These are phyloP conservation scores for Watsonalla binaria DNA, from an alignment of 2,888 invertebrate species.

Conservation along the genomic window DNA sequence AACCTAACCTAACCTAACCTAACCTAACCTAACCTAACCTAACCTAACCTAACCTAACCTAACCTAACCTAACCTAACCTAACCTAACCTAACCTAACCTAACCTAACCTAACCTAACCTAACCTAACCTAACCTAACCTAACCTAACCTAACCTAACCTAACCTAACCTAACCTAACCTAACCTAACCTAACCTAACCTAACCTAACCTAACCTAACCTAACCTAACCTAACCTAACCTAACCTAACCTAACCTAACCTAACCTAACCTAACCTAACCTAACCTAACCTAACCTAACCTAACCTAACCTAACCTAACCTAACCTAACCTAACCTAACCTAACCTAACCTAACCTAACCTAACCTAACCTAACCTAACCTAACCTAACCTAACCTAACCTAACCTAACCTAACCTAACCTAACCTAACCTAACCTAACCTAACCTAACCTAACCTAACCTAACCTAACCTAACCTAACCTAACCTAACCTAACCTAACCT, in stretches of 20 bases:
- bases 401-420: conserved; percentile 18
- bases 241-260: conserved; percentile 9
- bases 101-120: conserved; percentile 8
- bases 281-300: conserved; percentile 14
- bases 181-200: conserved; percentile 12
- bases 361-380: conserved; percentile 10
- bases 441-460: conserved; percentile 15
- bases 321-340: conserved; percentile 15
- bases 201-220: conserved; percentile 16
- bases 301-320: conserved; percentile 16
- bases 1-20: conserved; percentile 11
- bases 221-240: conserved; percentile 12
- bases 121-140: conserved; percentile 10
- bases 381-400: conserved; percentile 17
- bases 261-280: conserved; percentile 9
- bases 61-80: conserved; percentile 8
- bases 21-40: conserved; percentile 11
- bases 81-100: conserved; percentile 8
- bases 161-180: conserved; percentile 12
- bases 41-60: conserved; percentile 9
- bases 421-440: conserved; percentile 15
- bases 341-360: conserved; percentile 8
- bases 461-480: conserved; percentile 19
- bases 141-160: conserved; percentile 12
- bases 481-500: conserved; percentile 18